A percentile compares a stretch with the other conserved stretches of the same genome.
Conservation (phyloP, 2,797 vertebrate species). For the Cichlasoma orientale region DNA sequence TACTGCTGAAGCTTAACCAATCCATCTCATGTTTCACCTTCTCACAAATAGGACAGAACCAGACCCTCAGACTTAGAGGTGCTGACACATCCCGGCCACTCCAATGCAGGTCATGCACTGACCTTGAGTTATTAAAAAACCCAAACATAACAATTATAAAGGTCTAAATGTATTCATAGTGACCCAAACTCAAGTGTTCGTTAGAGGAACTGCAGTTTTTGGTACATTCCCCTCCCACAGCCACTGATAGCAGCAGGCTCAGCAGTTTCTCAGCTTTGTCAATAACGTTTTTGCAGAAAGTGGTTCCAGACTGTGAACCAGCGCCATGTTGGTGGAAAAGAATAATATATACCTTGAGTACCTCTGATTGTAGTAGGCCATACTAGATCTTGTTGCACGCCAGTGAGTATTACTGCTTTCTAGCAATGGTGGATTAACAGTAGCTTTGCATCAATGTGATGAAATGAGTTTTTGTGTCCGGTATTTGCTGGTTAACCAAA, state of each 20-base stretch:
- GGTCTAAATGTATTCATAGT: neutral
- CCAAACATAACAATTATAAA: neutral
- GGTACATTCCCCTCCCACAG: neutral
- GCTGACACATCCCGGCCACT: neutral
- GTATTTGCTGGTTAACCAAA: neutral
- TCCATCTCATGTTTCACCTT: neutral
- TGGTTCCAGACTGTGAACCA: neutral
- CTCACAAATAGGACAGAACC: neutral
- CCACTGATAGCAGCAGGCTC: neutral
- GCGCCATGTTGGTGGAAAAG: neutral
- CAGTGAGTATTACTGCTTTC: neutral
- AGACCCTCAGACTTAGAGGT: neutral
- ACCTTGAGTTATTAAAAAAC: neutral
- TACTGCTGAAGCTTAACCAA: neutral
- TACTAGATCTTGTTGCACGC: neutral
- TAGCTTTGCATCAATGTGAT: constrained; percentile 51
- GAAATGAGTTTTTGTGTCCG: constrained; percentile 10
- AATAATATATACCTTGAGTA: neutral
- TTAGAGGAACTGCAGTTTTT: neutral
- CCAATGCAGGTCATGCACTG: neutral
- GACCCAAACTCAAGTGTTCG: neutral
- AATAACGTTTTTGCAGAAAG: no score
- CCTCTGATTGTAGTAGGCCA: neutral
- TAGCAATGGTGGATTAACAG: neutral
- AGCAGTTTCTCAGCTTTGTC: neutral